These are phyloP conservation scores for Grantiella picta DNA, from an alignment of 2,113 vertebrate genomes.

Conservation along the genomic window DNA sequence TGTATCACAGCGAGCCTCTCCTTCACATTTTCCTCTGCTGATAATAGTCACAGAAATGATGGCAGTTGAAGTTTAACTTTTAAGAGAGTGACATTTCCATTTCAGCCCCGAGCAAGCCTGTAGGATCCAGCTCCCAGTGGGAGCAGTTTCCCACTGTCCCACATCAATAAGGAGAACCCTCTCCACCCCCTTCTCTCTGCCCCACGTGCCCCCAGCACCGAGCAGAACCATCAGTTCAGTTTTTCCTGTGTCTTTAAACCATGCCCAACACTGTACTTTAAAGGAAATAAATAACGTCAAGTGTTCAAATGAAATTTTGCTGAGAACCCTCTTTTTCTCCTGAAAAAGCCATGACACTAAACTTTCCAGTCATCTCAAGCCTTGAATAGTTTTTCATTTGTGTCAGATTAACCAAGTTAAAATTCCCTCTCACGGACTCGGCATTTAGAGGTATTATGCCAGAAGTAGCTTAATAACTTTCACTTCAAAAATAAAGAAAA, in stretches of 20 bases:
- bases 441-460: slow-evolving; percentile 51
- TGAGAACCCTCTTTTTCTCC: neutral
- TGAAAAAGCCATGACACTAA: slow-evolving; percentile 21
- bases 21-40: neutral
- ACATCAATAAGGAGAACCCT: neutral
- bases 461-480: slow-evolving; percentile 46
- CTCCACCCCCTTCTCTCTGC: neutral
- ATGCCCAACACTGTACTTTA: neutral
- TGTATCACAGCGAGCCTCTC: neutral
- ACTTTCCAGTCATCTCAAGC: slow-evolving; percentile 35
- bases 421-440: slow-evolving; percentile 45
- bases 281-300: slow-evolving; percentile 20
- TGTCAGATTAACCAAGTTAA: slow-evolving; percentile 59
- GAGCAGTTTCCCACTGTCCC: neutral
- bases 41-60: neutral
- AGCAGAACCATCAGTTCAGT: neutral
- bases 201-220: too few species aligned
- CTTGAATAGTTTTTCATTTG: slow-evolving; percentile 55
- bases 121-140: neutral
- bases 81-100: neutral
- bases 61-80: neutral
- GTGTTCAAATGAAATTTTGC: slow-evolving; percentile 11
- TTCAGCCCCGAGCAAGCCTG: neutral
- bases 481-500: neutral
- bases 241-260: neutral